Evolutionary conservation across 2,113 vertebrate species (phyloP), one percentile per base, ranked within the genome.

Genomic region (Deroptyus accipitrinus): DNA sequence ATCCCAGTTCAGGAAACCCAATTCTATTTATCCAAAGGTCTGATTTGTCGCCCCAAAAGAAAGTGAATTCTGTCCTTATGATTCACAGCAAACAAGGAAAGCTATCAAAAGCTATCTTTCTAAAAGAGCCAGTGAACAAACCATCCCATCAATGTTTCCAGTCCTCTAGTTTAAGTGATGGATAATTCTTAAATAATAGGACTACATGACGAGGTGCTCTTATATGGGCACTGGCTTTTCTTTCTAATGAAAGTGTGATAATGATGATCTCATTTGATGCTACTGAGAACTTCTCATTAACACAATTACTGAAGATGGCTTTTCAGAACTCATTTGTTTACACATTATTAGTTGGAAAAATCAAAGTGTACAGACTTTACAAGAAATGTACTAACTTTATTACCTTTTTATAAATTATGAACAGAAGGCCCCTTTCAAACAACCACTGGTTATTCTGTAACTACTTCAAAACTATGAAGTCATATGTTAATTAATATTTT

Each of bases 291-390:
- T 46, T 81, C 49, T 78, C 77, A 86, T 81, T 86, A 83, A 95
- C 25, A 63, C 16, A 57, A 33, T 78, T 85, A 85, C 39, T 44
- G 54, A 92, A 55, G 54, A 79, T 17, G 24, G 10, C 24, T 94
- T 95, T 94, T 91, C 83, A 83, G 83, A 89, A 83, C 41, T 72
- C 73, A 77, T 77, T 95, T 13, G 6, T 61, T 94, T 95, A n/a
- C 46, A 73, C 68, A 27, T 80, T 76, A 89, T 49, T 76, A 55
- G 11, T 35, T 92, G 39, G 78, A 86, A 86, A 80, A 81, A 70
- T 49, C 75, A 66, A 83, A 84, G 59, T 24, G 20, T 63, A 83
- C 37, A 94, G 51, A 70, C 54, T 89, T 90, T 54, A 69, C 17
- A 57, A 42, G 31, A 83, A 76, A 69, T 4, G 15, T 37, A 83